These are phyloP conservation scores for Syritta pipiens DNA, from an alignment of 2,888 invertebrate species.

Conservation along the genomic window DNA sequence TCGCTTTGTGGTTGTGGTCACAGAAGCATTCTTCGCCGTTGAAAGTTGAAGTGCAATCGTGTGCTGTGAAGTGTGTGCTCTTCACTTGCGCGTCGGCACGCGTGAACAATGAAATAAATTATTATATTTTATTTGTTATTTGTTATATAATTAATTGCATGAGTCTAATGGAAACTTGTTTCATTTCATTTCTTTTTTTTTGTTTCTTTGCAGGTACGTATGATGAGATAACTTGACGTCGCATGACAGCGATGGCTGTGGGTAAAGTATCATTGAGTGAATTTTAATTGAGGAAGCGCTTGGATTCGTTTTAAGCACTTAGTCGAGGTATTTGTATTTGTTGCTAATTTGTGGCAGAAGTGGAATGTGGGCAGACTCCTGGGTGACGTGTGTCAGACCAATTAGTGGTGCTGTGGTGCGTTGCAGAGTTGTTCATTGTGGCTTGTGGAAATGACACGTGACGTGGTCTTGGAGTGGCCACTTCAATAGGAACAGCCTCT, in stretches of 20 bases:
- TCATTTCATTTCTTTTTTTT: slow-evolving; percentile 6
- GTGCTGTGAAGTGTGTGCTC: slow-evolving; percentile 11
- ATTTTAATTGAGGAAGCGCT: slow-evolving; percentile 40
- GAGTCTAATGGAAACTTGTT: slow-evolving; percentile 30
- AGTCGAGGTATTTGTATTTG: too few relatives aligned
- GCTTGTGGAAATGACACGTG: too few relatives aligned
- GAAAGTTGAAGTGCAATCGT: slow-evolving; percentile 22
- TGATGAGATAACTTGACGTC: neutral
- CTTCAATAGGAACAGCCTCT: too few relatives aligned
- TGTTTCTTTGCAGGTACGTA: slow-evolving; percentile 45
- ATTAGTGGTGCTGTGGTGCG: too few relatives aligned
- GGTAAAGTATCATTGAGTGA: slow-evolving; percentile 22
- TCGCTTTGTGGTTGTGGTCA: neutral
- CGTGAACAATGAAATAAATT: slow-evolving; percentile 26
- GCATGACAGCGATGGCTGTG: neutral
- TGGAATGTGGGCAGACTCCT: too few relatives aligned
- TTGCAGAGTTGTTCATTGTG: too few relatives aligned
- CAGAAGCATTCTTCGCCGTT: slow-evolving; percentile 18
- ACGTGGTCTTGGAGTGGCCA: too few relatives aligned
- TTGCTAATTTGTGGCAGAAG: neutral
- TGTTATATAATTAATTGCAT: slow-evolving; percentile 20
- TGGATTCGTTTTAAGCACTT: slow-evolving; percentile 1
- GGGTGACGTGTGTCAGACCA: too few relatives aligned
- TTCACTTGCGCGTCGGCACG: slow-evolving; percentile 27
- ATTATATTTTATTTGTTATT: slow-evolving; percentile 22